Base-by-base conservation (phyloP, 2,888 invertebrate species). In the Tricholauxania praeusta region DNA sequence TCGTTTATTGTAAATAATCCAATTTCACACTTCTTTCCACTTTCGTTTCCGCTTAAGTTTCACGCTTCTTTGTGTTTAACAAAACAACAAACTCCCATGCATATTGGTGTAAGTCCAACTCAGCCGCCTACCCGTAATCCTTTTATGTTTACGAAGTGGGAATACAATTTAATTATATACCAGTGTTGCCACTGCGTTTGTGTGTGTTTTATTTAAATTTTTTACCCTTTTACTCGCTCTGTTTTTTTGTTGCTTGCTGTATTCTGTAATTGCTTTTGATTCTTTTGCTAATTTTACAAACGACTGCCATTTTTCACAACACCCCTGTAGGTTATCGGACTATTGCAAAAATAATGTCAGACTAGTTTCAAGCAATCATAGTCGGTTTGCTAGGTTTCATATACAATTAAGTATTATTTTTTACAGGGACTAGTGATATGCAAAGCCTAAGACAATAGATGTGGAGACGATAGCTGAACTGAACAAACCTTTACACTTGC, bases 91-190 rank as follows among this genome's bases (percentile, higher is more conserved):
- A 39, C 63, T 19, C 47, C 17, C 63, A 19, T 47, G 14, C 39
- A 47, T 63, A 19, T 19, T 17, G 47, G 12, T 48, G 28, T 19
- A 39, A 63, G 48, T 47, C 47, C 47, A 19, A 15, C 12, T 47
- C 48, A 17, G 63, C 0, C 47, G 47, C 63, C 48, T 39, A 62
- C 47, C 14, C 12, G 17, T 60, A 69, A 69, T 64, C 71, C 64
- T 64, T 64, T 71, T 71, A 63, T 71, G 64, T 71, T 71, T 19
- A 71, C 71, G 48, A 64, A 71, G 57, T 53, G 64, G 52, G 64
- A 63, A 71, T 64, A 71, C 64, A 71, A 71, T 71, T 71, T 71
- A 71, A 71, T 71, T 71, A 71, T 64, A 64, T 48, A 64, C 49
- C 68, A 51, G 59, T n/a, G 69, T 28, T 60, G 60, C n/a, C 19